phyloP scores from a whole-genome alignment of 2,888 invertebrate genomes.

The Hirtodrosophila confusa region DNA sequence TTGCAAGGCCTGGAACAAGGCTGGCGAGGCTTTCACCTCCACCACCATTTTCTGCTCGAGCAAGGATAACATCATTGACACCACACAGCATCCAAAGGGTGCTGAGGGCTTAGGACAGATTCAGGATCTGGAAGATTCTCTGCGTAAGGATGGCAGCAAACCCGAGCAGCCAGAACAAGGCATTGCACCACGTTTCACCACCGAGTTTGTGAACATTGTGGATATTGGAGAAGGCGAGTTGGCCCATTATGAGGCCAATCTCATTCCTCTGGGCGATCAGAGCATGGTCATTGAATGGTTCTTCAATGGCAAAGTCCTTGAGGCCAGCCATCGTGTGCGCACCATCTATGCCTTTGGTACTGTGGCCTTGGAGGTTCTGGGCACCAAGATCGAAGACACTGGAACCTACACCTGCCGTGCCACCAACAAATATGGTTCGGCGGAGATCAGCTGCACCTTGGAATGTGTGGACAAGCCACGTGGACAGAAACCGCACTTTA shows the following conservation, averaged over 20 bases:
- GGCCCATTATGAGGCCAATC: constrained; percentile 98
- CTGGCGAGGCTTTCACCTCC: constrained; percentile 96
- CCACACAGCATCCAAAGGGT: constrained; percentile 97
- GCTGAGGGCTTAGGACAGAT: constrained; percentile 95
- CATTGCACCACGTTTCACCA: constrained; percentile 94
- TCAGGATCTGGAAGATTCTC: constrained; percentile 94
- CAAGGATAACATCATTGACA: constrained; percentile 92
- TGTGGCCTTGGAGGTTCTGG: constrained; percentile 97
- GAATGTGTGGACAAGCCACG: constrained; percentile 93
- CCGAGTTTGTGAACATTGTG: constrained; percentile 92
- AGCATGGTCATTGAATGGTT: constrained; percentile 98
- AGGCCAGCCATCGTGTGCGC: constrained; percentile 94
- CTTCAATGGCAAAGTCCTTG: constrained; percentile 94
- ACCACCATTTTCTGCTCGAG: constrained; percentile 93
- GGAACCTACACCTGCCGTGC: constrained; percentile 95
- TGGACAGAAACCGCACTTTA: constrained; percentile 94
- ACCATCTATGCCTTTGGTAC: constrained; percentile 99
- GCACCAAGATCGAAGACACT: constrained; percentile 96
- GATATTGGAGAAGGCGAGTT: constrained; percentile 97
- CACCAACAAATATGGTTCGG: constrained; percentile 94
- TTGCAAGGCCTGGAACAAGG: constrained; percentile 94
- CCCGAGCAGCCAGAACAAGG: constrained; percentile 90
- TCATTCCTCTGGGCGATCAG: constrained; percentile 96
- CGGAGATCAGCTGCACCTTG: constrained; percentile 92
- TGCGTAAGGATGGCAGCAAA: constrained; percentile 89